A percentile compares a stretch with the other conserved stretches of the same genome.
Conservation (phyloP, 2,113 vertebrate species). For the Xiphophorus maculatus region DNA sequence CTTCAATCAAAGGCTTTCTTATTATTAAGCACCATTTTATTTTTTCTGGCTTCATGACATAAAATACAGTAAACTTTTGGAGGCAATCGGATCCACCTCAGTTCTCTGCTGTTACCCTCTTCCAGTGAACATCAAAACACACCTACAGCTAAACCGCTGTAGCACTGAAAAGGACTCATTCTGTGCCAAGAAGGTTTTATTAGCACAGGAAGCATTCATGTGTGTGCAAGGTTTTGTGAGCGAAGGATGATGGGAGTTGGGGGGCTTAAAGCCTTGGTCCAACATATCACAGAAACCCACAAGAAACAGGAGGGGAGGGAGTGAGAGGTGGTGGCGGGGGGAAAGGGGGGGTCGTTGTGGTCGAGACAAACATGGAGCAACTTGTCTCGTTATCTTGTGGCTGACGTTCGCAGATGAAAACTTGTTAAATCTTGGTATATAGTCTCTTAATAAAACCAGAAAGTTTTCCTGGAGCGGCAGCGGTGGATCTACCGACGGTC, state of each 20-base stretch:
- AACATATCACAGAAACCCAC: constrained; percentile 71
- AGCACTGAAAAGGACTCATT: constrained; percentile 5
- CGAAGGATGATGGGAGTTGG: neutral
- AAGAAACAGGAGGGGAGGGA: constrained; percentile 37
- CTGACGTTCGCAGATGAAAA: constrained; percentile 7
- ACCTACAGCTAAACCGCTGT: neutral
- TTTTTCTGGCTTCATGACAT: too few species aligned
- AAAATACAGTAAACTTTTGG: too few species aligned
- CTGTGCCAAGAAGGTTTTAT: constrained; percentile 36
- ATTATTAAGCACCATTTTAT: too few species aligned
- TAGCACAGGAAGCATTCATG: constrained; percentile 57
- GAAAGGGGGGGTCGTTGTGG: constrained; percentile 29
- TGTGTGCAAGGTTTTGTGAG: constrained; percentile 15
- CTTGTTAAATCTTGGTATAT: constrained; percentile 8
- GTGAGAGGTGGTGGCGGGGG: neutral
- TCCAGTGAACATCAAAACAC: constrained; percentile 8
- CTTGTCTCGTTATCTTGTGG: constrained; percentile 55
- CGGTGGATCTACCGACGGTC: constrained; percentile 17
- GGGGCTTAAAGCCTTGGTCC: constrained; percentile 41
- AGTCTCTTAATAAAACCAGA: neutral
- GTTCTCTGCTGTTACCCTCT: neutral
- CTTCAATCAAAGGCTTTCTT: too few species aligned
- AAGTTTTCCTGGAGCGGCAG: neutral
- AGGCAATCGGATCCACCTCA: neutral
- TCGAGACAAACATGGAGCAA: constrained; percentile 62